phyloP scores from a whole-genome alignment of 1,140 invertebrate genomes.

The Magallana angulata region DNA sequence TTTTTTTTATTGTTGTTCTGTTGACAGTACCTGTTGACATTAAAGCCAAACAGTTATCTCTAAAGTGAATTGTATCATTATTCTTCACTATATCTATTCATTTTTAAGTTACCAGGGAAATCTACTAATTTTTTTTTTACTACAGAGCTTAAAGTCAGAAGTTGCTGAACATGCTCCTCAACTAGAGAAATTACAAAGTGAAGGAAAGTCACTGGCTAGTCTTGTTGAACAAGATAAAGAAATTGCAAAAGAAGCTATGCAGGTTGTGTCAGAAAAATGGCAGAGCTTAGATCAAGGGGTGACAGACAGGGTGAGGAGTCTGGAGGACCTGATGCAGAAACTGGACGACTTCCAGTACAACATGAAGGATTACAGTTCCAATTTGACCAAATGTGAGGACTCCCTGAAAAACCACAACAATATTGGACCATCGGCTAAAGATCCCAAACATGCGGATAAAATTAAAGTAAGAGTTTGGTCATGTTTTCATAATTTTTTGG shows the following conservation, averaged over 20 bases:
- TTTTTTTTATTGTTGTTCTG: too few species aligned
- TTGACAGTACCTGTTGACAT: too few species aligned
- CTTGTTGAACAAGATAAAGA: slow-evolving; percentile 95
- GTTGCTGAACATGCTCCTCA: slow-evolving; percentile 94
- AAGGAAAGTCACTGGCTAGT: slow-evolving; percentile 89
- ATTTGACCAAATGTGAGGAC: slow-evolving; percentile 92
- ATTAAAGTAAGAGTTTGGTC: slow-evolving; percentile 83
- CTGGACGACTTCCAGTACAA: slow-evolving; percentile 91
- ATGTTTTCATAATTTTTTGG: not conserved
- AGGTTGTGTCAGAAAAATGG: slow-evolving; percentile 91
- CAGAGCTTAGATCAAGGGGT: slow-evolving; percentile 75
- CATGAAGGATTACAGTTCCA: slow-evolving; percentile 78
- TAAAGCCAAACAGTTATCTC: too few species aligned
- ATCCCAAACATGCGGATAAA: slow-evolving; percentile 90
- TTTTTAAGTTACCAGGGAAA: not conserved
- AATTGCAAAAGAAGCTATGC: slow-evolving; percentile 89
- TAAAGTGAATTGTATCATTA: too few species aligned
- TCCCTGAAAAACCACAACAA: slow-evolving; percentile 90
- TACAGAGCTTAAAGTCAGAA: slow-evolving; percentile 89
- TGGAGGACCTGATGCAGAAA: slow-evolving; percentile 91
- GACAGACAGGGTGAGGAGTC: slow-evolving; percentile 84
- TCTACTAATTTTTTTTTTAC: not conserved
- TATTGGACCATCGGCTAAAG: slow-evolving; percentile 87
- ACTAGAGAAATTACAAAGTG: slow-evolving; percentile 91
- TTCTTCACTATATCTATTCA: too few species aligned